Conservation (phyloP, 2,113 vertebrate genomes). For the Cyanocitta stelleri region DNA sequence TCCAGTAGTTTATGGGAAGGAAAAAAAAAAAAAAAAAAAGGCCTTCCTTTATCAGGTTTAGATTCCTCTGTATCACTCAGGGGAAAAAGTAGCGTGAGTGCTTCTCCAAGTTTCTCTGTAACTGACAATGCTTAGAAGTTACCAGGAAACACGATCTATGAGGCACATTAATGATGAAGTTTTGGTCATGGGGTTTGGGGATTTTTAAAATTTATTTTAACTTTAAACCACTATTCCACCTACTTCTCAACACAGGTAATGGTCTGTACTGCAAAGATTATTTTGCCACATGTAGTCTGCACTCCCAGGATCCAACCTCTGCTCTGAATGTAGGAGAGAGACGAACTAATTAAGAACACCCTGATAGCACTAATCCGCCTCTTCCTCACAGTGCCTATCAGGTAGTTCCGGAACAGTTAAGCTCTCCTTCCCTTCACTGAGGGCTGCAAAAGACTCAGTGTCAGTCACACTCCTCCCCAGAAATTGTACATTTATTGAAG, state of each 20-base stretch:
- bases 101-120: background rate
- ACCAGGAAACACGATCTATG: background rate
- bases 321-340: background rate
- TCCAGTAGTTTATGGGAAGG: rapidly evolving
- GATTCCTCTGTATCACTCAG: background rate
- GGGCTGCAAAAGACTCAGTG: background rate
- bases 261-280: background rate
- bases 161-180: background rate
- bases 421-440: background rate
- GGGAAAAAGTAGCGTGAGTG: background rate
- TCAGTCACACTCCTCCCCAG: background rate
- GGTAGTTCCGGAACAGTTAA: background rate
- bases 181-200: background rate
- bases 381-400: background rate
- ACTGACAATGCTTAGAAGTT: background rate
- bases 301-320: background rate
- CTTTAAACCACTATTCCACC: background rate
- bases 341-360: background rate
- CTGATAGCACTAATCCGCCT: background rate
- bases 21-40: background rate
- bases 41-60: background rate
- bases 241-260: background rate
- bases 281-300: background rate
- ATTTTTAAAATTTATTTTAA: background rate
- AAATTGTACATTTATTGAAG: background rate